These are phyloP conservation scores for Argyrosomus regius DNA, from an alignment of 2,797 vertebrate species.

Conservation along the genomic window DNA sequence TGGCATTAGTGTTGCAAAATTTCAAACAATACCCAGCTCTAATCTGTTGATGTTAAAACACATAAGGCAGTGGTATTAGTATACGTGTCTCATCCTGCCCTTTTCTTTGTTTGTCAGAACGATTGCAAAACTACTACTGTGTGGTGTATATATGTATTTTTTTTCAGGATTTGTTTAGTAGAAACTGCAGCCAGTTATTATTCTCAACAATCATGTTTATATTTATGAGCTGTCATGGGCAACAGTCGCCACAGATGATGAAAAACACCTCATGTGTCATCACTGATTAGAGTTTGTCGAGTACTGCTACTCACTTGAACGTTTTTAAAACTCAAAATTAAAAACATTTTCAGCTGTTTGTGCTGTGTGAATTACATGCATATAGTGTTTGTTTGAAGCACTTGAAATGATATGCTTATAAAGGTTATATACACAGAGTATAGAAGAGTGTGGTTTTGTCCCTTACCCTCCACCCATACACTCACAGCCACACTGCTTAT, in stretches of 20 bases:
- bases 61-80: neutral
- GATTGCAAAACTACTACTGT: constrained; percentile 18
- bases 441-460: constrained; percentile 53
- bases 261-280: constrained; percentile 48
- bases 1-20: neutral
- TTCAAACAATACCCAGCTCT: neutral
- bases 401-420: constrained; percentile 37
- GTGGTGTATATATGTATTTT: neutral
- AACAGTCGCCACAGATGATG: constrained; percentile 23
- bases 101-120: constrained; percentile 34
- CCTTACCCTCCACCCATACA: constrained; percentile 55
- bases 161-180: constrained; percentile 19
- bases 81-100: constrained; percentile 36
- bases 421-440: constrained; percentile 32
- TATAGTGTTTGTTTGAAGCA: constrained; percentile 34
- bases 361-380: constrained; percentile 16
- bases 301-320: neutral
- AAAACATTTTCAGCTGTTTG: constrained; percentile 24
- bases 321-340: constrained; percentile 4
- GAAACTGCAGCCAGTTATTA: constrained; percentile 31
- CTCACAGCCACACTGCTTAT: constrained; percentile 63
- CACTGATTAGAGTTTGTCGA: constrained; percentile 27
- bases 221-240: constrained; percentile 29
- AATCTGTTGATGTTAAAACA: constrained; percentile 14
- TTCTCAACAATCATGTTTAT: constrained; percentile 41